Base-by-base conservation (phyloP, 2,797 vertebrate species). In the Silurus aristotelis region DNA sequence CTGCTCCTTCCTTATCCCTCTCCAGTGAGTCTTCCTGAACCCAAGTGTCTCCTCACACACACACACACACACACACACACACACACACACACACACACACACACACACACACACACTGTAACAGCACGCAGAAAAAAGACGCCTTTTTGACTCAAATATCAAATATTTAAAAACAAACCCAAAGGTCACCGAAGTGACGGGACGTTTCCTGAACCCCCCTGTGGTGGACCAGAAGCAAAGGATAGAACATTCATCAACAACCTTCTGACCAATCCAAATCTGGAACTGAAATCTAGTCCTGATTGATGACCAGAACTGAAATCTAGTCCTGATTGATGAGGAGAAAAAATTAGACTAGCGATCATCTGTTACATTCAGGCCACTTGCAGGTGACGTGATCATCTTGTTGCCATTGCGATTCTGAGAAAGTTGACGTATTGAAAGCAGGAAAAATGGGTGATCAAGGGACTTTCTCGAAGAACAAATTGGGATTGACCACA, bases 1-100 rank as follows among this genome's bases (percentile, higher is more conserved):
- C 77, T 38, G 87, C 88, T 90, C 87, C 86, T 86, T 87, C 86
- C 77, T 76, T 85, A 81, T 87, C 72, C 76, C 84, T 89, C 84
- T 88, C 84, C 73, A 75, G 14, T 84, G 75, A 83, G 79, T 84
- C 88, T 87, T 88, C 86, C 86, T 89, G 75, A 84, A 88, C 85
- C 80, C 83, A 15, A 87, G 80, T 79, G 52, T 82, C 82, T 84
- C 56, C 71, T 64, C 52, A 58, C 43, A 17, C 64, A 14, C n/a
- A 64, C 55, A 77, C 55, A 60, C 61, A 63, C 56, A 81, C 77
- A 55, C 52, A 71, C 67, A 55, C 27, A 71, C 70, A 85, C 73
- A 68, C 70, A 61, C 79, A 86, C 70, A 86, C 71, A 64, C 66
- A 82, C 64, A 85, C 75, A 81, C 63, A 71, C 76, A 72, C 84